Base-by-base conservation (phyloP, 1,140 invertebrate genomes). In the Eriosoma lanigerum region DNA sequence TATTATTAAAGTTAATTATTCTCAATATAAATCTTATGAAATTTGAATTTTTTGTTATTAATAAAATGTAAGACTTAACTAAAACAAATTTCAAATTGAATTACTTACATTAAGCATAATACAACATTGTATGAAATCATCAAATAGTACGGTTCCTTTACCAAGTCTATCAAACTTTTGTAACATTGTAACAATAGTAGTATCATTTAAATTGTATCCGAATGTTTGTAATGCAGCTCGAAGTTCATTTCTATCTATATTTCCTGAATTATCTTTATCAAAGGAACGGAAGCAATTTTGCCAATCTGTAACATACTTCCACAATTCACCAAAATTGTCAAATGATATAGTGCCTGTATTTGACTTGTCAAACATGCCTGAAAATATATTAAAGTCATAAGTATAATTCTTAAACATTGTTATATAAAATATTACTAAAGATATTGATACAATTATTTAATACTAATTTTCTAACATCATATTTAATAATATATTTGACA, bases 281-380 rank as follows among this genome's bases (percentile, higher is more conserved):
- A 97, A 99, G 0, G 92, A 93, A 75, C 94, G 89, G 86, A 99
- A 99, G 85, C 95, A 97, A 83, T 92, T 93, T 86, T 98, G 95
- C 96, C 97, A 99, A 84, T 98, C 95, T n/a, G 93, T 96, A 0
- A 98, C 94, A 87, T 99, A 99, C 85, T 98, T 97, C 97, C 97
- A 99, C 1, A 99, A 86, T 12, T 94, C 91, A 66, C 93, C 91
- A 88, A 99, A 99, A 86, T 98, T 96, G 83, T 97, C 91, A 88
- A 98, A 99, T 84, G 91, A 94, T 73, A 99, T 96, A 3, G 93
- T 93, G n/a, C 96, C 96, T 84, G 89, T 90, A 83, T 93, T 92
- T 84, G 95, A 91, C 83, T 91, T 91, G 86, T 99, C 97, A 90
- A 99, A 99, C 97, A 99, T 98, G 17, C 81, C 84, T 84, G 48